Evolutionary conservation across 2,888 invertebrate genomes (phyloP).

Genomic region (Caenorhabditis uteleia): DNA sequence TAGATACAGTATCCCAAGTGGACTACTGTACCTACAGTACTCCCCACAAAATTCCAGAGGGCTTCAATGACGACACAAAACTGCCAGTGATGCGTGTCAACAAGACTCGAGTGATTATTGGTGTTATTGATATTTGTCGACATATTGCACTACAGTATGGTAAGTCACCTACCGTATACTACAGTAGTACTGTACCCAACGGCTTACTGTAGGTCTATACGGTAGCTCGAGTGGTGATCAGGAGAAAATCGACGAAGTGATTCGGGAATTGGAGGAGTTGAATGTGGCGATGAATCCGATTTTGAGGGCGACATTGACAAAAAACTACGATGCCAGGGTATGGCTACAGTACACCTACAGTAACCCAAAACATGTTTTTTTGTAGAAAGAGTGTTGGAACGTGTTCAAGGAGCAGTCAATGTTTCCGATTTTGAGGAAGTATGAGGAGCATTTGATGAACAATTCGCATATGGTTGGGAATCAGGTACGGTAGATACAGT

Average conservation of each 20-base stretch:
- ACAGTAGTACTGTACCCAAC: too few relatives aligned
- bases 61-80: slow-evolving; percentile 49
- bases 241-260: slow-evolving; percentile 53
- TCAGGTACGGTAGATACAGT: slow-evolving; percentile 18
- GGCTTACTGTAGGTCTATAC: slow-evolving; percentile 45
- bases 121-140: slow-evolving; percentile 55
- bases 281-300: slow-evolving; percentile 54
- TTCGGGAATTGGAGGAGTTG: slow-evolving; percentile 51
- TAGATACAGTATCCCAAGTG: too few relatives aligned
- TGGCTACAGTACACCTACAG: neutral
- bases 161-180: slow-evolving; percentile 16
- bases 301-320: slow-evolving; percentile 53
- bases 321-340: slow-evolving; percentile 56
- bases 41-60: slow-evolving; percentile 46
- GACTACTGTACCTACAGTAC: too few relatives aligned
- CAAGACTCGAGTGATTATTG: slow-evolving; percentile 47
- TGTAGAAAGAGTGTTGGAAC: slow-evolving; percentile 32
- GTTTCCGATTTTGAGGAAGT: slow-evolving; percentile 45
- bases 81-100: slow-evolving; percentile 53
- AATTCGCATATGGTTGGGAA: slow-evolving; percentile 47
- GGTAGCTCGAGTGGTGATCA: slow-evolving; percentile 53
- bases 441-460: slow-evolving; percentile 41
- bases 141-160: slow-evolving; percentile 53
- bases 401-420: slow-evolving; percentile 40
- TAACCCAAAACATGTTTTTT: neutral